Evolutionary conservation across 2,888 invertebrate genomes (phyloP), one percentile per base, ranked within the genome.

Genomic region (Hydrotaea diabolus): DNA sequence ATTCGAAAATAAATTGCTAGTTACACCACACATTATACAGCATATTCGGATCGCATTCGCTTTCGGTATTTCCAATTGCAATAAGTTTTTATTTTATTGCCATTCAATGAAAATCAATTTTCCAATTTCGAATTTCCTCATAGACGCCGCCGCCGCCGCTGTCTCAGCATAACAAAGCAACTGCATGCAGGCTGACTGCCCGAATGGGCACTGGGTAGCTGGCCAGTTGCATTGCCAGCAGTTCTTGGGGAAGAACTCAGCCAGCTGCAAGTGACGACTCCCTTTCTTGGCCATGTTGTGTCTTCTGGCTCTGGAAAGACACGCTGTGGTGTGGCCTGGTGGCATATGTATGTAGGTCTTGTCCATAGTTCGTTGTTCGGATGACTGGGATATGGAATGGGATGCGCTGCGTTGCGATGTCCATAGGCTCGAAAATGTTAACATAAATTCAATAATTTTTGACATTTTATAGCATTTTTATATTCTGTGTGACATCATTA

Each of bases 401-500:
- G 31, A 31, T 31, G 31, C 3, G 31, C 2, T 31, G 15, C 17
- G 73, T 15, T 69, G 23, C 59, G 62, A 53, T 39, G 21, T 72
- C 78, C 71, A 72, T 76, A 43, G 74, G 17, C 79, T 82, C 31
- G 43, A 71, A 85, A 85, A 80, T 80, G 77, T 79, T 82, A 87
- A 86, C 84, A 86, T 87, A 86, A 87, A 87, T 87, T 86, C 86
- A 87, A 87, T 87, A 87, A 86, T 84, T 86, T 87, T 87, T 86
- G 86, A 87, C 87, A 87, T 87, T 87, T 87, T 82, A 87, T 87
- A 77, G 86, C 84, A 82, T 87, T 87, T 87, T 85, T 82, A 86
- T 87, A 85, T 87, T 82, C 84, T 86, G 87, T 87, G 87, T 85
- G 86, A 87, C 87, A 87, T 87, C 87, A 87, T 87, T 86, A 87